Percentiles rank a stretch among this genome's conserved stretches.
phyloP scores from a whole-genome alignment of 1,140 invertebrate genomes.

The Antheraea mylitta region DNA sequence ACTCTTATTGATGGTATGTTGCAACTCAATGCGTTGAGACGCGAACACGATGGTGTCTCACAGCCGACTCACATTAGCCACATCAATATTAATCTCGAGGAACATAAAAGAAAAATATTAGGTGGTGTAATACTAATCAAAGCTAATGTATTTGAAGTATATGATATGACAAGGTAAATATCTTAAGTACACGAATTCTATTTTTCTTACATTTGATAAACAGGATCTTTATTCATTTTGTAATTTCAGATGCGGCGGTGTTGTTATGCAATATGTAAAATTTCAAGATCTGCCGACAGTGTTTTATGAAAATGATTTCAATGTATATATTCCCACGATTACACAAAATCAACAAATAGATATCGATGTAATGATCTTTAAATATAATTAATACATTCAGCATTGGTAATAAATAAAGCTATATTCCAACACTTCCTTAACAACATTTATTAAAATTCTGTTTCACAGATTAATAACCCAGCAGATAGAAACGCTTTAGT shows the following conservation, averaged over 20 bases:
- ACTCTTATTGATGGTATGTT: no score
- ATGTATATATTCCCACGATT: not conserved
- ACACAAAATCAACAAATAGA: not conserved
- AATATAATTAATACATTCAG: not conserved
- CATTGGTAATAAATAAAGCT: not conserved
- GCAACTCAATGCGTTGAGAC: not conserved
- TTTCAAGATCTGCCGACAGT: not conserved
- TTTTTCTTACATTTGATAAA: no score
- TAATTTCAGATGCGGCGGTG: conserved; percentile 12
- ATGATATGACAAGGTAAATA: no score
- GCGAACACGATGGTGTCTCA: conserved; percentile 5
- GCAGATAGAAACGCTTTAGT: no score
- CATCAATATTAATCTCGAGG: not conserved
- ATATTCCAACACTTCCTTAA: no score
- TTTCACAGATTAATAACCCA: not conserved
- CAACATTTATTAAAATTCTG: not conserved
- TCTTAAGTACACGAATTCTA: no score
- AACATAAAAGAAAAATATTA: not conserved
- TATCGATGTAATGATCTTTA: not conserved
- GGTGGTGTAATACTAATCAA: no score
- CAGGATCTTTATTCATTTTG: not conserved
- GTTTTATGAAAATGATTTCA: not conserved
- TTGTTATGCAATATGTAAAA: conserved; percentile 6
- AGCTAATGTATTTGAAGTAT: no score
- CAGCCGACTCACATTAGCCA: not conserved